These are phyloP conservation scores for Lutjanus erythropterus DNA, from an alignment of 2,113 vertebrate species.

Conservation along the genomic window DNA sequence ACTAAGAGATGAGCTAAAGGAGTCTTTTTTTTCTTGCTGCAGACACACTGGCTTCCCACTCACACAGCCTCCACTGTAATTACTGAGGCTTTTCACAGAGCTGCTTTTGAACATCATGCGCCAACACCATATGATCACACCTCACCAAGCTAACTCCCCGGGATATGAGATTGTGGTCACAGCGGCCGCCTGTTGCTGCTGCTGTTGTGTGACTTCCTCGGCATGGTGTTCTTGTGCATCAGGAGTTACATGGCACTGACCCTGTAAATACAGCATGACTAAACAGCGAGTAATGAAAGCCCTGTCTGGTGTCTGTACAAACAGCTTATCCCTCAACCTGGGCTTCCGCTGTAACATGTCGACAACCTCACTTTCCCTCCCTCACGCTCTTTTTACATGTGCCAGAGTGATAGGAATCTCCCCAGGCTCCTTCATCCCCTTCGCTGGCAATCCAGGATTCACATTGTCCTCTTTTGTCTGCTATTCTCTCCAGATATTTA, in stretches of 20 bases:
- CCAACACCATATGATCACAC: conserved; percentile 62
- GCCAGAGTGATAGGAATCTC: conserved; percentile 68
- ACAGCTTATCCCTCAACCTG: conserved; percentile 77
- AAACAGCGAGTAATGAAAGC: conserved; percentile 80
- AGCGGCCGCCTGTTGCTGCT: conserved; percentile 31
- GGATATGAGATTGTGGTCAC: conserved; percentile 55
- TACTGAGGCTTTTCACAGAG: conserved; percentile 63
- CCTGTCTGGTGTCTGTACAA: conserved; percentile 71
- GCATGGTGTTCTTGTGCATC: conserved; percentile 51
- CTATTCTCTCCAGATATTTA: conserved; percentile 74
- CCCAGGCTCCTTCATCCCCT: conserved; percentile 59
- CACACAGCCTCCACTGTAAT: conserved; percentile 60
- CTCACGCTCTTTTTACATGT: conserved; percentile 57
- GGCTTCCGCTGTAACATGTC: conserved; percentile 58
- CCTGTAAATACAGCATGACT: conserved; percentile 80
- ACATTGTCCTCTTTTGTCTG: conserved; percentile 71
- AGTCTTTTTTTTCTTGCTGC: conserved; percentile 20
- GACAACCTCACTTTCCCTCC: conserved; percentile 46
- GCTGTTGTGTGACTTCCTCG: conserved; percentile 52
- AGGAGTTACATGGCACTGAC: conserved; percentile 72
- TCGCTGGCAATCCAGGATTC: conserved; percentile 56
- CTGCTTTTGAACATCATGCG: conserved; percentile 57
- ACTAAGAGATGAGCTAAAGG: conserved; percentile 39
- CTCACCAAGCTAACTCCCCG: conserved; percentile 46
- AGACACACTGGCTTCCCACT: conserved; percentile 52